Evolutionary conservation across 1,140 invertebrate genomes (phyloP).

Genomic region (Pinna nobilis): DNA sequence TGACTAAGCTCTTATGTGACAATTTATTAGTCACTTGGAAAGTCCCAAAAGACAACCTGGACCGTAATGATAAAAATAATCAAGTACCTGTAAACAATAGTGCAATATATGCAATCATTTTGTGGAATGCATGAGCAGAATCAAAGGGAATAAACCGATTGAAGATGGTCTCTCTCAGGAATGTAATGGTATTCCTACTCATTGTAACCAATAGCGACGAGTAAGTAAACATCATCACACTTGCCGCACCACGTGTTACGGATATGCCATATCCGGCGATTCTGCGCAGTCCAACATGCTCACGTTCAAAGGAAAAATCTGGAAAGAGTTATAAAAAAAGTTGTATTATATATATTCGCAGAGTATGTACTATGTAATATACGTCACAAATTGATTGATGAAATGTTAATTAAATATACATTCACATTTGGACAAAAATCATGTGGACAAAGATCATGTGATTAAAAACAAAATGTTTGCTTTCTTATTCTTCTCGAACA

Average conservation of each 20-base stretch:
- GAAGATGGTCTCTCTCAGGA: constrained; percentile 97
- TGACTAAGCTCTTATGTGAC: no score
- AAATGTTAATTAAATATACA: no score
- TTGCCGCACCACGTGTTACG: constrained; percentile 96
- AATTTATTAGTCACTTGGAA: background rate
- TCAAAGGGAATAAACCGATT: constrained; percentile 99
- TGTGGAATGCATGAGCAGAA: constrained; percentile 98
- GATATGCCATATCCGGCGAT: constrained; percentile 99
- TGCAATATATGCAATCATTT: constrained; percentile 96
- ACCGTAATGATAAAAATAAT: background rate
- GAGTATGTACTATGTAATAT: no score
- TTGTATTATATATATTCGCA: background rate
- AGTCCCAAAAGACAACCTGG: background rate
- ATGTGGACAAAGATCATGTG: no score
- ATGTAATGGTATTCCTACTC: constrained; percentile 96
- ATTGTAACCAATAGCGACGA: constrained; percentile 95
- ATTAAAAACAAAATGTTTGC: no score
- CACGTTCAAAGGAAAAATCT: constrained; percentile 77
- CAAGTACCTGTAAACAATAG: constrained; percentile 85
- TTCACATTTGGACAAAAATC: no score
- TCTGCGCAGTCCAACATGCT: constrained; percentile 96
- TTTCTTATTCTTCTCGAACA: no score
- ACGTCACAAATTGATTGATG: no score
- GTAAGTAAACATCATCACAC: constrained; percentile 97
- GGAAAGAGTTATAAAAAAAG: background rate